phyloP scores from a whole-genome alignment of 2,888 invertebrate species.

The Allygus modestus region DNA sequence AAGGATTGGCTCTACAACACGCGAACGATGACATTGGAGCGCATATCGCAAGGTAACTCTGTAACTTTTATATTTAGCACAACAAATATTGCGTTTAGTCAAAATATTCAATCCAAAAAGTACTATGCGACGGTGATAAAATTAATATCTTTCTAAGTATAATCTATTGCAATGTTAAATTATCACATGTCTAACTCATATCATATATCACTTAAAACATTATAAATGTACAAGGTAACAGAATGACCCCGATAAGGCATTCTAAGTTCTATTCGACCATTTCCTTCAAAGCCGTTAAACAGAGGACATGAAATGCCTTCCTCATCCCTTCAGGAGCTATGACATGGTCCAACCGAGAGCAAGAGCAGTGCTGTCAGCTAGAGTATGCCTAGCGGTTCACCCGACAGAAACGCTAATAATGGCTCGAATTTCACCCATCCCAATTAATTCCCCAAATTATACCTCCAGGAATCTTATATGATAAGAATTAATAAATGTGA shows the following conservation, averaged over 20 bases:
- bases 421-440: constrained; percentile 22
- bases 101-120: constrained; percentile 40
- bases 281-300: constrained; percentile 11
- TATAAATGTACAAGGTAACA: constrained; percentile 59
- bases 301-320: background rate
- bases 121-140: constrained; percentile 12
- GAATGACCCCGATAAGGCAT: constrained; percentile 32
- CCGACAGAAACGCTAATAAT: background rate
- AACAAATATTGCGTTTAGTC: constrained; percentile 21
- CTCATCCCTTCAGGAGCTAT: background rate
- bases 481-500: constrained; percentile 27
- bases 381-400: background rate
- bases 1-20: background rate
- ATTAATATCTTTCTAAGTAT: constrained; percentile 36
- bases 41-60: constrained; percentile 30
- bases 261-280: constrained; percentile 23
- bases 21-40: background rate
- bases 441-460: constrained; percentile 41
- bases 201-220: constrained; percentile 53
- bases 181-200: constrained; percentile 55
- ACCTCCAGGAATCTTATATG: constrained; percentile 34
- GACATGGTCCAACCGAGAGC: constrained; percentile 44
- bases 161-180: constrained; percentile 56
- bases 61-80: constrained; percentile 14
- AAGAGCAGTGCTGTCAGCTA: constrained; percentile 14